Percentiles rank a stretch among this genome's conserved stretches.
Evolutionary conservation across 2,888 invertebrate genomes (phyloP).

Genomic region (Anoncus sp.): DNA sequence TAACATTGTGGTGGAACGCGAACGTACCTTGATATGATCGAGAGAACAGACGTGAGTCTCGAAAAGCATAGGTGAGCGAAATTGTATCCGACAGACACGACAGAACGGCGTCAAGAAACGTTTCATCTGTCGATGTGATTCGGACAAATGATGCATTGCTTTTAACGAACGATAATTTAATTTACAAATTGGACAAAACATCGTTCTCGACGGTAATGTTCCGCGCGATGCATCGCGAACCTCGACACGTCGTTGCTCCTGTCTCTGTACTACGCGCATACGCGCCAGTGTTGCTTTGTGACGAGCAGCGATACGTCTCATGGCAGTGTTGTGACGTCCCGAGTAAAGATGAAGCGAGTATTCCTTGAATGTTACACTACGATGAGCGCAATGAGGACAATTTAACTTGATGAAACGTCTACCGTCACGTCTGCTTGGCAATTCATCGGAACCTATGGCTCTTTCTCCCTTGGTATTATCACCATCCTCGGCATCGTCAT

Average conservation of each 20-base stretch:
- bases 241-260: conserved; percentile 91
- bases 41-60: conserved; percentile 93
- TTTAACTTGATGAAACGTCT: conserved; percentile 88
- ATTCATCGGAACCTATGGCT: conserved; percentile 79
- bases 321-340: conserved; percentile 88
- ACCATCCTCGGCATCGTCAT: conserved; percentile 76
- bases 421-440: conserved; percentile 80
- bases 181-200: conserved; percentile 90
- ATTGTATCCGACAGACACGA: conserved; percentile 90
- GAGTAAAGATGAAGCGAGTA: conserved; percentile 91
- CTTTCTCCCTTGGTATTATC: conserved; percentile 80
- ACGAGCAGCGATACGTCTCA: conserved; percentile 90
- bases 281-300: conserved; percentile 90
- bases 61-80: conserved; percentile 93
- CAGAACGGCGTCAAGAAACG: conserved; percentile 93
- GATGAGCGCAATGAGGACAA: conserved; percentile 91
- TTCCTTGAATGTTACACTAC: conserved; percentile 90
- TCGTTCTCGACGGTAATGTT: conserved; percentile 86
- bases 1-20: too few relatives aligned
- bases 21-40: conserved; percentile 90
- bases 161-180: conserved; percentile 91
- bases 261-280: conserved; percentile 92
- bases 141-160: conserved; percentile 91
- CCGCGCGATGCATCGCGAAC: conserved; percentile 86
- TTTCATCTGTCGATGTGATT: conserved; percentile 93